Conservation (phyloP, 2,113 vertebrate genomes). For the Bambusicola thoracicus region DNA sequence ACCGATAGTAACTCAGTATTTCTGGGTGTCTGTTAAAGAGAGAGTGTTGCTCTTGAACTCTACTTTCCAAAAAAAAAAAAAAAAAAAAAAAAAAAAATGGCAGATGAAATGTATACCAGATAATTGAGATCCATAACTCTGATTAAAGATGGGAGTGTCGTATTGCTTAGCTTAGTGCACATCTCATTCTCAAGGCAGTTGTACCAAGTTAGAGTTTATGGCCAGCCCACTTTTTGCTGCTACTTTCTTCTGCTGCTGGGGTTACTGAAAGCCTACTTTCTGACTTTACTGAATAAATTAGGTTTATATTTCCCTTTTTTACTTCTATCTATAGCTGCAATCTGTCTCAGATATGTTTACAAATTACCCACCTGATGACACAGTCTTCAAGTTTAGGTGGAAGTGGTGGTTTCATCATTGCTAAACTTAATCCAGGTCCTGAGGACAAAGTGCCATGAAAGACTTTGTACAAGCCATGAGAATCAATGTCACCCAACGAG, state of each 20-base stretch:
- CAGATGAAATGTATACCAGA: not conserved
- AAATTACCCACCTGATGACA: not conserved
- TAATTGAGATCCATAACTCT: not conserved
- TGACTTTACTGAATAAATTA: not conserved
- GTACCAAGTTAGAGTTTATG: not conserved
- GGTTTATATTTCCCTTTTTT: not conserved
- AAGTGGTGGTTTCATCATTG: accelerated
- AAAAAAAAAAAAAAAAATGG: too few relatives aligned
- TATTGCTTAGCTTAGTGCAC: not conserved
- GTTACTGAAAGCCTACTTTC: not conserved
- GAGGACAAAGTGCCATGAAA: not conserved
- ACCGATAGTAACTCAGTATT: not conserved
- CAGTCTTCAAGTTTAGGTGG: not conserved
- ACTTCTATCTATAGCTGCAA: not conserved
- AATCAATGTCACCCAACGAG: not conserved
- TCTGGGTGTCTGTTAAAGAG: not conserved
- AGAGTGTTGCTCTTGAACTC: not conserved
- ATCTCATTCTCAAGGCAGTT: not conserved
- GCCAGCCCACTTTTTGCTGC: not conserved
- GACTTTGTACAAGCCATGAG: not conserved
- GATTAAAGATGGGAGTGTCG: not conserved
- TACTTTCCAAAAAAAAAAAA: too few relatives aligned
- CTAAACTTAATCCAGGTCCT: not conserved
- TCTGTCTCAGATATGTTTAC: not conserved
- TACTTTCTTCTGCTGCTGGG: not conserved